Evolutionary conservation across 2,888 invertebrate genomes (phyloP).

Genomic region (Pocota personata): DNA sequence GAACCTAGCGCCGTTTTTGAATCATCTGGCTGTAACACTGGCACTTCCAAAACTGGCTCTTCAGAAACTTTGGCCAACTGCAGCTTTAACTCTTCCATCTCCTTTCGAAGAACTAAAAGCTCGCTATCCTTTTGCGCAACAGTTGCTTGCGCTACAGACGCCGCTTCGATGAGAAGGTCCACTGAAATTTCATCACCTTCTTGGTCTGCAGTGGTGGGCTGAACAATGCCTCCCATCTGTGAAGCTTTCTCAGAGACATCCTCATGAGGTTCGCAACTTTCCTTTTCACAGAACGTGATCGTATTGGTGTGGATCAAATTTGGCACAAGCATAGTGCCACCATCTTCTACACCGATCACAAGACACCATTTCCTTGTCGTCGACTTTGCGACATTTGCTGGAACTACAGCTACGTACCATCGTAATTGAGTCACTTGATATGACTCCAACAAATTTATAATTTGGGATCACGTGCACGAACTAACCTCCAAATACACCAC

Average conservation of each 20-base stretch:
- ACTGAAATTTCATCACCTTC: background rate
- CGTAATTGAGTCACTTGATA: too few species aligned
- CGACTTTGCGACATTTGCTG: too few species aligned
- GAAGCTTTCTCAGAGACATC: background rate
- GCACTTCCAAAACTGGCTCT: background rate
- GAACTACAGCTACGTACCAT: too few species aligned
- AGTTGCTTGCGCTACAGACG: background rate
- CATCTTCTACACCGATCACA: constrained; percentile 20
- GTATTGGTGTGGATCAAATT: constrained; percentile 17
- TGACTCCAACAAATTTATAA: too few species aligned
- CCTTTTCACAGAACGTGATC: background rate
- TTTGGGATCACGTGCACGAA: too few species aligned
- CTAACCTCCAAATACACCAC: too few species aligned
- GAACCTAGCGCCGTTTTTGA: background rate
- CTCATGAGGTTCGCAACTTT: background rate
- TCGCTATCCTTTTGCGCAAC: background rate
- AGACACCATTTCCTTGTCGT: background rate
- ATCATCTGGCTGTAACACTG: too few species aligned
- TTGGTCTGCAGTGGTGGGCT: background rate
- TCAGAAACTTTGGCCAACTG: background rate
- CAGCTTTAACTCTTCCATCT: background rate
- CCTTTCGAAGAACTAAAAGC: constrained; percentile 5
- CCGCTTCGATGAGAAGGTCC: background rate
- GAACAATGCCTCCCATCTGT: background rate
- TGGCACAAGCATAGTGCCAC: constrained; percentile 35